Evolutionary conservation across 2,888 invertebrate species (phyloP).

Genomic region (Gastrophysa polygoni): DNA sequence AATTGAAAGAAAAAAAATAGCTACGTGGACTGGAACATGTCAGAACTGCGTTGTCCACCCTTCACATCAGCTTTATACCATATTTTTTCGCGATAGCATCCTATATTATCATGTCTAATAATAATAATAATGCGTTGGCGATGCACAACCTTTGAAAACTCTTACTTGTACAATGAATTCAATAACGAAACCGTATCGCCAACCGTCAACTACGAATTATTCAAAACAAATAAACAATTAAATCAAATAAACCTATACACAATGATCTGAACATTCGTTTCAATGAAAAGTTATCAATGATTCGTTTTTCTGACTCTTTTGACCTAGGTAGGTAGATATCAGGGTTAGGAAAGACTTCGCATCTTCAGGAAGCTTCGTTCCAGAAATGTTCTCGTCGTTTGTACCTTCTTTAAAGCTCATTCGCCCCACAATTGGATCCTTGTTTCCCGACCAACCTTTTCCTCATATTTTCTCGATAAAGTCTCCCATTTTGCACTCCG

Average conservation of each 20-base stretch:
- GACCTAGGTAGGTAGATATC: too few relatives aligned
- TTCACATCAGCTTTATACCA: slow-evolving; percentile 33
- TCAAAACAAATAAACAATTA: slow-evolving; percentile 42
- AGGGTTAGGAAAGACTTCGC: too few relatives aligned
- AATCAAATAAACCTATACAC: slow-evolving; percentile 46
- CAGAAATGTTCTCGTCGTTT: too few relatives aligned
- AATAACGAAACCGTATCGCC: slow-evolving; percentile 51
- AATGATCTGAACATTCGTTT: too few relatives aligned
- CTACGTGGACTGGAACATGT: slow-evolving; percentile 38
- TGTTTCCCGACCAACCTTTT: too few relatives aligned
- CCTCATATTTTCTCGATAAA: too few relatives aligned
- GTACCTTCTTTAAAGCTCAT: too few relatives aligned
- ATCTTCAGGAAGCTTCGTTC: too few relatives aligned
- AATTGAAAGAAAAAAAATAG: slow-evolving; percentile 30
- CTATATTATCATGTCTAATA: slow-evolving; percentile 13
- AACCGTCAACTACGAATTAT: slow-evolving; percentile 45
- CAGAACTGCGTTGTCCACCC: slow-evolving; percentile 34
- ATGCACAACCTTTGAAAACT: slow-evolving; percentile 55
- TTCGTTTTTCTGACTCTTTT: too few relatives aligned
- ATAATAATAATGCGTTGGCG: slow-evolving; percentile 50
- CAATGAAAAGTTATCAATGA: too few relatives aligned
- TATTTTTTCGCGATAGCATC: slow-evolving; percentile 35
- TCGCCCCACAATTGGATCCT: too few relatives aligned
- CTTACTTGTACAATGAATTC: slow-evolving; percentile 49
- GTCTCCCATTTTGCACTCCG: too few relatives aligned